Conservation (phyloP, 30 jellyfish, hydroid and myxozoan species). For the Nemopilema nomurai region DNA sequence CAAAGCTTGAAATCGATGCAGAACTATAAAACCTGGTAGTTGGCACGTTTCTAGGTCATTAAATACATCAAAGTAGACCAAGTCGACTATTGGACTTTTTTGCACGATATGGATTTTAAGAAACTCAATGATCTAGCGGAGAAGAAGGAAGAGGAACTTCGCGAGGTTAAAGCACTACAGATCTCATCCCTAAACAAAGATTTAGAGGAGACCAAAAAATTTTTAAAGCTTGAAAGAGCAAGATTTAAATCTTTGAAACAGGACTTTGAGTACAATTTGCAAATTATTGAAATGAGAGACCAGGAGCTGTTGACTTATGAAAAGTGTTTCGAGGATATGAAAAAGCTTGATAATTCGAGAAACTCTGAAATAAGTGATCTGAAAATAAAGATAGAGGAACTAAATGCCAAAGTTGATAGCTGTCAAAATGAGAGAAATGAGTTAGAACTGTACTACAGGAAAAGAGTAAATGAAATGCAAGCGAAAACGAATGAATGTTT, state of each 20-base stretch:
- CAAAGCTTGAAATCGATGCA: too few species aligned
- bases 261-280: constrained; percentile 76
- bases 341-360: constrained; percentile 28
- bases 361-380: constrained; percentile 71
- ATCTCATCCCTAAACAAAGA: constrained; percentile 44
- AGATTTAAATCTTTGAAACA: constrained; percentile 63
- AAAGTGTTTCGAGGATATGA: constrained; percentile 34
- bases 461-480: constrained; percentile 58
- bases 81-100: too few species aligned
- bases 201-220: constrained; percentile 63
- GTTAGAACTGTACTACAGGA: constrained; percentile 21
- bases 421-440: constrained; percentile 46
- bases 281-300: constrained; percentile 74
- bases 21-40: too few species aligned
- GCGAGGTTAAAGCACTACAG: constrained; percentile 40
- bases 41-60: too few species aligned
- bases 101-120: constrained; percentile 10
- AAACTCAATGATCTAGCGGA: constrained; percentile 58
- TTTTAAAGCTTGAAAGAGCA: constrained; percentile 55
- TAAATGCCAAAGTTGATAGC: constrained; percentile 27
- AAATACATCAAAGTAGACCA: too few species aligned
- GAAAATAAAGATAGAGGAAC: constrained; percentile 60
- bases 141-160: constrained; percentile 76
- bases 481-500: constrained; percentile 43
- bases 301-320: constrained; percentile 71